A percentile compares a stretch with the other conserved stretches of the same genome.
Evolutionary conservation across 2,113 vertebrate genomes (phyloP).

Genomic region (Barbus barbus): DNA sequence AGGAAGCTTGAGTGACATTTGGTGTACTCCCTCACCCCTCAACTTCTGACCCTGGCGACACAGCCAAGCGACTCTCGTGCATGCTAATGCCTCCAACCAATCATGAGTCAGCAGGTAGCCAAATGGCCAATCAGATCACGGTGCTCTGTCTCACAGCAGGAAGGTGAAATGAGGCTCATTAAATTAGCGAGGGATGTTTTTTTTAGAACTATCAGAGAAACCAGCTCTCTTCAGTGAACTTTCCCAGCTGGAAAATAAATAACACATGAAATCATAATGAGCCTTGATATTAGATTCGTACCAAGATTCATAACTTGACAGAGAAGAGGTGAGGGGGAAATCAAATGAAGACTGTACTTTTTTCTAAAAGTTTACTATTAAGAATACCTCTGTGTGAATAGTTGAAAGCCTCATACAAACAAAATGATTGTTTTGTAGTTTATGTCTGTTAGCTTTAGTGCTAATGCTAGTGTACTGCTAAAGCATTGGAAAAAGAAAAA

Average conservation of each 20-base stretch:
- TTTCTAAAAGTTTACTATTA: background rate
- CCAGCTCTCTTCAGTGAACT: slow-evolving; percentile 31
- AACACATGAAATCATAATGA: slow-evolving; percentile 50
- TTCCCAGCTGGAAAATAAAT: slow-evolving; percentile 57
- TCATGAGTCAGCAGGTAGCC: slow-evolving; percentile 39
- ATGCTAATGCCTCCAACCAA: slow-evolving; percentile 30
- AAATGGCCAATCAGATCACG: slow-evolving; percentile 39
- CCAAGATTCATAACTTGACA: slow-evolving; percentile 40
- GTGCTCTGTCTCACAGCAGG: slow-evolving; percentile 35
- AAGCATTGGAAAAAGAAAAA: background rate
- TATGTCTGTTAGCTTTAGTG: background rate
- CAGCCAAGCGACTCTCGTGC: background rate
- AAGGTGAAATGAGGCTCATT: slow-evolving; percentile 37
- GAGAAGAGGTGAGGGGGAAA: slow-evolving; percentile 21
- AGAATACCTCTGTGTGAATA: background rate
- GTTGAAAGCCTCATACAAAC: background rate
- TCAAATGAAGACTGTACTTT: background rate
- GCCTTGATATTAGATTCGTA: slow-evolving; percentile 37
- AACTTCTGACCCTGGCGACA: slow-evolving; percentile 46
- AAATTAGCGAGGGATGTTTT: slow-evolving; percentile 44
- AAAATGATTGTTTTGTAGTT: background rate
- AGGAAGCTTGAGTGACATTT: slow-evolving; percentile 30
- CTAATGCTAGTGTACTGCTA: background rate
- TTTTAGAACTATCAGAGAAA: slow-evolving; percentile 34
- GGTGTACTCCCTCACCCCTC: slow-evolving; percentile 51